Evolutionary conservation across 2,113 vertebrate genomes (phyloP).

Genomic region (Takifugu flavidus): DNA sequence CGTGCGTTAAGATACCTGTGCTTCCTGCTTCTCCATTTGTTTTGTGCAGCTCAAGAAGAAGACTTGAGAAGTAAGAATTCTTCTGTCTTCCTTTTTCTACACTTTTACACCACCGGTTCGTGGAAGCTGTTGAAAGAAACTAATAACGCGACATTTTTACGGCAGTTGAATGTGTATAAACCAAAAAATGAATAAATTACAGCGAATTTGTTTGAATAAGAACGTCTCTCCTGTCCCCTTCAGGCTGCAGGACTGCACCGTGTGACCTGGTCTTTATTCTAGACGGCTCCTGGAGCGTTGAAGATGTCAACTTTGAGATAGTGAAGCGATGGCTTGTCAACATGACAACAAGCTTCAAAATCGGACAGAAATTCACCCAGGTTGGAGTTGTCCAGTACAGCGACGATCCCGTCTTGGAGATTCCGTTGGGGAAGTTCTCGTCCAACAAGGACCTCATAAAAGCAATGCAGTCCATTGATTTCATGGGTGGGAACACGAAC

Average conservation of each 20-base stretch:
- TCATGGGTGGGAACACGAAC: conserved; percentile 92
- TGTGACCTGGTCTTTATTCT: conserved; percentile 95
- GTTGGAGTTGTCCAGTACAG: conserved; percentile 96
- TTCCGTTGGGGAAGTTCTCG: conserved; percentile 83
- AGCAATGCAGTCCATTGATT: conserved; percentile 87
- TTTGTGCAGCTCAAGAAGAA: conserved; percentile 82
- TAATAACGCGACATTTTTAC: too few relatives aligned
- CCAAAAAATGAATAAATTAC: too few relatives aligned
- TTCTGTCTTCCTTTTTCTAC: conserved; percentile 59
- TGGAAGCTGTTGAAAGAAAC: background rate
- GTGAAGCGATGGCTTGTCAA: conserved; percentile 95
- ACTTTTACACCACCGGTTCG: conserved; percentile 7
- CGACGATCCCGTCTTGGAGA: conserved; percentile 88
- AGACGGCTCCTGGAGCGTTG: conserved; percentile 95
- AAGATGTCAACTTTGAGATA: conserved; percentile 94
- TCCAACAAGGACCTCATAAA: conserved; percentile 79
- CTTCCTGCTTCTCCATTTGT: conserved; percentile 77
- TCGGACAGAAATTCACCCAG: conserved; percentile 93
- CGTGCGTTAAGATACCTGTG: conserved; percentile 75
- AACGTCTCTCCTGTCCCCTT: conserved; percentile 47
- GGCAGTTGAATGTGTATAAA: too few relatives aligned
- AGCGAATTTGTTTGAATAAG: conserved; percentile 1
- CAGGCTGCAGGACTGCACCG: conserved; percentile 92
- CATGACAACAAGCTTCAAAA: conserved; percentile 91
- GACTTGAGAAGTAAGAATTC: conserved; percentile 92